Evolutionary conservation across 2,797 vertebrate species (phyloP).

Genomic region (Philypnodon macrostomus): DNA sequence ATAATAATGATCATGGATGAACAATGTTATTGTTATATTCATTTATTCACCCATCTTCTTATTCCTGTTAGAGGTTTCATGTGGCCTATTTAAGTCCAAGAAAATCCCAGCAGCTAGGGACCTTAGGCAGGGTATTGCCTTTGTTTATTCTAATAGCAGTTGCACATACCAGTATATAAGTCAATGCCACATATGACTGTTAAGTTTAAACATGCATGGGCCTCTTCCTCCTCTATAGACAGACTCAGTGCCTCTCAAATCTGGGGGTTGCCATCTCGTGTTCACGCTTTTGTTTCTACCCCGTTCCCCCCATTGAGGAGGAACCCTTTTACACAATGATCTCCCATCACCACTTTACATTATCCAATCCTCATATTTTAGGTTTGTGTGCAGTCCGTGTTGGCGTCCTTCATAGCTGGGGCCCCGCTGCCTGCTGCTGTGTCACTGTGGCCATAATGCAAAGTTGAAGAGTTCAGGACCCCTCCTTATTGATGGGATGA

Average conservation of each 20-base stretch:
- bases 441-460: constrained; percentile 64
- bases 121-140: no score
- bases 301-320: constrained; percentile 43
- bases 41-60: neutral
- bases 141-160: neutral
- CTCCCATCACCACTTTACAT: constrained; percentile 64
- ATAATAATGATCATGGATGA: neutral
- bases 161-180: neutral
- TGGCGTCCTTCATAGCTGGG: constrained; percentile 40
- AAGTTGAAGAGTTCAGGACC: constrained; percentile 75
- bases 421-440: constrained; percentile 58
- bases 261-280: constrained; percentile 31
- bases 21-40: neutral
- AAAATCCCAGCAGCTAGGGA: no score
- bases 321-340: constrained; percentile 61
- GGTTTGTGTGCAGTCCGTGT: constrained; percentile 53
- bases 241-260: constrained; percentile 36
- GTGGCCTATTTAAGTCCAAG: no score
- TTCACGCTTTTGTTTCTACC: constrained; percentile 56
- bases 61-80: no score
- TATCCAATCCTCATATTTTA: constrained; percentile 66
- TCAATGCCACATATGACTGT: neutral
- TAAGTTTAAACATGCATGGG: constrained; percentile 28
- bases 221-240: constrained; percentile 38
- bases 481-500: constrained; percentile 68